Percentiles rank a stretch among this genome's conserved stretches.
Conservation (phyloP, 1,140 invertebrate genomes). For the Coenobita brevimanus region DNA sequence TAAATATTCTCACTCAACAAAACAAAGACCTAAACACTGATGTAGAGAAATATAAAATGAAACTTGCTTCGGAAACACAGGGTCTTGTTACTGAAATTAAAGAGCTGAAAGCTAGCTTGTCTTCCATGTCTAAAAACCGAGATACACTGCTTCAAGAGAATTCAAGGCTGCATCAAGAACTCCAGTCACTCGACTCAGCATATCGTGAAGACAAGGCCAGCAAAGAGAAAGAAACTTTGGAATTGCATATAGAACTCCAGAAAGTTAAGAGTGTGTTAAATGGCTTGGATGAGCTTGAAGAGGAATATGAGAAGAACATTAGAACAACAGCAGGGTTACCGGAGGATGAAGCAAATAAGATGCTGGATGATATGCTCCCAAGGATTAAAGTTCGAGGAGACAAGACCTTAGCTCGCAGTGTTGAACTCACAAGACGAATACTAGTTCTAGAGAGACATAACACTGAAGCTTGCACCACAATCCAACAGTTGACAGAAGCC, state of each 20-base stretch:
- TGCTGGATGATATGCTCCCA: constrained; percentile 40
- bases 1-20: constrained; percentile 25
- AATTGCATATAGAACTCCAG: constrained; percentile 30
- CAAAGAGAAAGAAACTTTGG: constrained; percentile 32
- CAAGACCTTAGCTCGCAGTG: constrained; percentile 42
- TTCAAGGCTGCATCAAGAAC: constrained; percentile 32
- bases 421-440: constrained; percentile 58
- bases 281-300: constrained; percentile 43
- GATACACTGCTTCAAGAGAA: constrained; percentile 43
- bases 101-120: constrained; percentile 28
- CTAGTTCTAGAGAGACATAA: constrained; percentile 54
- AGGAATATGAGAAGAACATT: constrained; percentile 59
- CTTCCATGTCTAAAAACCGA: constrained; percentile 32
- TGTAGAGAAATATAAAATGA: constrained; percentile 47
- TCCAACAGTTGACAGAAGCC: constrained; percentile 53
- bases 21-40: constrained; percentile 35
- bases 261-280: constrained; percentile 40
- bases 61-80: constrained; percentile 40
- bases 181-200: constrained; percentile 9
- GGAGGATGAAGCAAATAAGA: constrained; percentile 28
- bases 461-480: constrained; percentile 58
- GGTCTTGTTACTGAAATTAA: constrained; percentile 40
- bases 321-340: constrained; percentile 31
- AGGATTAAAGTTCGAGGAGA: constrained; percentile 34
- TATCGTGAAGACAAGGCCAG: constrained; percentile 22